Conservation (phyloP, 2,113 vertebrate species). For the Myotis davidii region DNA sequence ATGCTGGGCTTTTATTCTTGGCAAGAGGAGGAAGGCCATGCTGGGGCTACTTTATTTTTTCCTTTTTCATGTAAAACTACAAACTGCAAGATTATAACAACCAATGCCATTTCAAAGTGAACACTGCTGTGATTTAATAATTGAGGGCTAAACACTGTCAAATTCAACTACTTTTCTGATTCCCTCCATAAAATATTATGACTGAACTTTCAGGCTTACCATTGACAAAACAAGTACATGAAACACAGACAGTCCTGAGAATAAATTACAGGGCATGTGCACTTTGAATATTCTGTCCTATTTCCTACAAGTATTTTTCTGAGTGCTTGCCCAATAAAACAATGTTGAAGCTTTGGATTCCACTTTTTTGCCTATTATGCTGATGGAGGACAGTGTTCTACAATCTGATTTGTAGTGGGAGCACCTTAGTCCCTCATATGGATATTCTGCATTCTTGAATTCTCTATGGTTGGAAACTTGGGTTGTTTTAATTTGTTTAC, state of each 20-base stretch:
- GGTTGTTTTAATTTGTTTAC: not conserved
- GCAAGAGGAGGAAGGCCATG: not conserved
- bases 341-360: not conserved
- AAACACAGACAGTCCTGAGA: not conserved
- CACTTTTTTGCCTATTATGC: not conserved
- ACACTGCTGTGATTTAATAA: slow-evolving; percentile 11
- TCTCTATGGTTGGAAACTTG: not conserved
- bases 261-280: not conserved
- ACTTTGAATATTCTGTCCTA: not conserved
- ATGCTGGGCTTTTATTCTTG: slow-evolving; percentile 34
- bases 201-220: not conserved
- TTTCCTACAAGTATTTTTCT: not conserved
- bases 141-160: not conserved
- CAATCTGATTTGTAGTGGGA: not conserved
- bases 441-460: not conserved
- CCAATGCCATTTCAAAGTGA: not conserved
- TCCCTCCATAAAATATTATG: slow-evolving; percentile 30
- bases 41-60: not conserved
- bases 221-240: not conserved
- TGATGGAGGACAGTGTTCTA: not conserved
- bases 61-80: slow-evolving; percentile 34
- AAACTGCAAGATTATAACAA: not conserved
- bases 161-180: not conserved
- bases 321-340: not conserved
- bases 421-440: not conserved